Base-by-base conservation (phyloP, 1,140 invertebrate species). In the Drosophila persimilis region DNA sequence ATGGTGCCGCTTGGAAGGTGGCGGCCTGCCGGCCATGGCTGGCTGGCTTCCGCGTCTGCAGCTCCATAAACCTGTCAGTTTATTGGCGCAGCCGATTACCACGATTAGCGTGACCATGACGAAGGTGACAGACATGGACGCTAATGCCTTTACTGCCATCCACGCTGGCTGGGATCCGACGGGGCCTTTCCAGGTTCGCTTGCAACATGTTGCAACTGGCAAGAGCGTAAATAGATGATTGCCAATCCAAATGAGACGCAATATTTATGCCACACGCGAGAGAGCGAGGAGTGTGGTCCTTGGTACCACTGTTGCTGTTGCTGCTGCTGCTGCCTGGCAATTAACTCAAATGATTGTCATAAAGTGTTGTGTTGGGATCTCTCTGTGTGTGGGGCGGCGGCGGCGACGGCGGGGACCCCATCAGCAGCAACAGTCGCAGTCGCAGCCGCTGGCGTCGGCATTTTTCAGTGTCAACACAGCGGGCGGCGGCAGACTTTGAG, bases 51-150 rank as follows among this genome's bases (percentile, higher is more conserved):
- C 56, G 76, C 67, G 54, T 77, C 77, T 80, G 60, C 57, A 63
- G 62, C 63, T 79, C 79, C 78, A 79, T 86, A 86, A 86, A 86
- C 74, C 83, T 86, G 83, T 86, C 83, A 73, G 78, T 88, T 88
- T 89, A 88, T 89, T 83, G 84, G 84, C 83, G 84, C 79, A 79
- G 55, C 63, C 75, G 84, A 86, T 86, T 79, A 88, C 78, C 75
- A 61, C 79, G 84, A 89, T 88, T 89, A 89, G 84, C 83, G 84
- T 88, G 84, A 89, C 83, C 84, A 88, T 88, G 83, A 88, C 83
- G 83, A 88, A 86, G 84, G 83, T 88, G 83, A 88, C 83, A 89
- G 81, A 86, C 83, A 81, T 62, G 73, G 83, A 86, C 81, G 83
- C 83, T 88, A 88, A 88, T 88, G 84, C 83, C 84, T 89, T 88